Base-by-base conservation (phyloP, 2,113 vertebrate species). In the Castor canadensis region DNA sequence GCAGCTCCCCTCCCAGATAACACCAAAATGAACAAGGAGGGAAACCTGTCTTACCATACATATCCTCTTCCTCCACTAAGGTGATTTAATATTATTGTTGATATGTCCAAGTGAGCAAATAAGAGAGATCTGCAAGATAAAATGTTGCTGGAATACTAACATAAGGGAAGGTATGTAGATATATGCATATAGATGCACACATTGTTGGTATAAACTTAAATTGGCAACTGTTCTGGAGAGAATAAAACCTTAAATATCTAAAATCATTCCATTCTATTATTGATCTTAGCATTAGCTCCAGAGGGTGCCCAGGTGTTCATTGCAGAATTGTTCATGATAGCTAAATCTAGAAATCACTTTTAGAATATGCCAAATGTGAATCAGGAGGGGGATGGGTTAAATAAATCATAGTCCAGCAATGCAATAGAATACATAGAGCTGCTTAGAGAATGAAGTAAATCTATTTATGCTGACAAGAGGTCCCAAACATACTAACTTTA, bases 281-380 rank as follows among this genome's bases (percentile, higher is more conserved):
- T 77, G 92, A 40, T 43, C 45, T 47, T 76, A 38, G n/a, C 26
- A 3, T 56, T 76, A 71, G 35, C 40, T 72, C 47, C 75, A 76
- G n/a, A 89, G 71, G 22, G 49, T 58, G 1, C 49, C 67, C 54
- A 83, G 54, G 62, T 77, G 38, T 82, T 62, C 30, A 58, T 2
- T 43, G 54, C 40, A 52, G 77, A 47, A 62, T 43, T 86, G 71
- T 71, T 76, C 90, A 32, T 79, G 28, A 82, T 9, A 93, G 49
- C 17, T 81, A 73, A 32, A 64, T 82, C 62, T 83, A 91, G 91
- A 93, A 54, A 89, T 43, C 82, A n/a, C 56, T 64, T 66, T 81
- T 60, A 89, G 40, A n/a, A 38, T 73, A 45, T 73, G n/a, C 20
- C 86, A 40, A 93, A 82, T 82, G 45, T 85, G 13, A 35, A 32